Percentiles rank a stretch among this genome's conserved stretches.
Evolutionary conservation across 2,113 vertebrate genomes (phyloP).

Genomic region (Manacus vitellinus): DNA sequence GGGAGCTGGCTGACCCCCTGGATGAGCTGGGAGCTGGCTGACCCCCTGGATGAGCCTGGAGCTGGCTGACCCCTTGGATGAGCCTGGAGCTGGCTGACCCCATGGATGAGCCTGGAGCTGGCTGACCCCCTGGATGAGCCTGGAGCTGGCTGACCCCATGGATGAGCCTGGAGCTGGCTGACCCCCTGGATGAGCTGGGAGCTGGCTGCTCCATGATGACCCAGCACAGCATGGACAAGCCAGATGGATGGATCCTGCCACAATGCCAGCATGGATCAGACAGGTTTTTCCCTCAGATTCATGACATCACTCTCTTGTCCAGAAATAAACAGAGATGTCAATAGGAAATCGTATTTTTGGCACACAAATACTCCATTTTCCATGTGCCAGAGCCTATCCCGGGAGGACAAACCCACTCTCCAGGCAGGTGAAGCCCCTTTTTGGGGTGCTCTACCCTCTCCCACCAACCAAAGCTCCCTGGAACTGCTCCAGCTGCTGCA

Average conservation of each 20-base stretch:
- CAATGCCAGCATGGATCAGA: rapidly evolving
- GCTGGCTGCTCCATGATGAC: rapidly evolving
- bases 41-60: background rate
- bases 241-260: rapidly evolving
- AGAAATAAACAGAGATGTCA: background rate
- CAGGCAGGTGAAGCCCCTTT: background rate
- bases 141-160: background rate
- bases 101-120: background rate
- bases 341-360: rapidly evolving
- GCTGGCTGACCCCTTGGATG: too few species aligned
- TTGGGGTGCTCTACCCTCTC: background rate
- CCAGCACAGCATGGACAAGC: rapidly evolving
- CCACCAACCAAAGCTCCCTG: background rate
- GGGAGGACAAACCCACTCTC: rapidly evolving
- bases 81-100: too few species aligned
- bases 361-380: rapidly evolving
- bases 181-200: background rate
- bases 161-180: background rate
- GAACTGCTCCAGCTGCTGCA: background rate
- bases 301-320: background rate
- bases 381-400: rapidly evolving
- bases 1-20: background rate
- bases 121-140: background rate
- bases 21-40: too few species aligned
- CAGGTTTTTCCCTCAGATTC: background rate